Evolutionary conservation across 2,113 vertebrate genomes (phyloP).

Genomic region (Maylandia zebra): DNA sequence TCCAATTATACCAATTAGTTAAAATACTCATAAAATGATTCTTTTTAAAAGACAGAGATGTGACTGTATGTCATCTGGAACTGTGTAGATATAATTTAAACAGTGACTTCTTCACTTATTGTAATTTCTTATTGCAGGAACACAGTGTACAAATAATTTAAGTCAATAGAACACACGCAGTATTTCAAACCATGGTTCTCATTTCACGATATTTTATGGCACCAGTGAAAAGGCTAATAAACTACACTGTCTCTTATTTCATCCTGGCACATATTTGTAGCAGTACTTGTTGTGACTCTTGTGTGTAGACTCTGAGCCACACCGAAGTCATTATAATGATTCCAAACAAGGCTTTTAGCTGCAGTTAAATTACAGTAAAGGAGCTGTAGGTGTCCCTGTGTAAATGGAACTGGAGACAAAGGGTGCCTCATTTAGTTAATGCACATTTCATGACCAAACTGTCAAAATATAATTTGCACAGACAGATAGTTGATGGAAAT

Average conservation of each 20-base stretch:
- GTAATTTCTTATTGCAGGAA: neutral
- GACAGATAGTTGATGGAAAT: neutral
- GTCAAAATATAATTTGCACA: neutral
- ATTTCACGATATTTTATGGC: neutral
- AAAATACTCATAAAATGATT: neutral
- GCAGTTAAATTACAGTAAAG: slow-evolving; percentile 8
- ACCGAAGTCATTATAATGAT: neutral
- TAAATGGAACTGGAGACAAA: neutral
- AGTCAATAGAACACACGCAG: neutral
- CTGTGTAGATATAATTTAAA: neutral
- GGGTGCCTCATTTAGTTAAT: neutral
- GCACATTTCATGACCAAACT: neutral
- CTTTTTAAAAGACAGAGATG: neutral
- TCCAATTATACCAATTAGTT: neutral
- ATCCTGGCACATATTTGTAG: neutral
- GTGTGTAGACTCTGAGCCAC: neutral
- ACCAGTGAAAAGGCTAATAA: neutral
- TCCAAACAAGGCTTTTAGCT: slow-evolving; percentile 19
- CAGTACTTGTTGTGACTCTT: neutral
- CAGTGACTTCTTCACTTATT: neutral
- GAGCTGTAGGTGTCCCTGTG: neutral
- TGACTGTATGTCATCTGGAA: neutral
- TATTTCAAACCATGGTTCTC: neutral
- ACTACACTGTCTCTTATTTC: neutral
- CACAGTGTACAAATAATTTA: neutral